Percentiles rank a stretch among this genome's conserved stretches.
These are phyloP conservation scores for Pseudomyrmex sp. DNA, from an alignment of 1,140 invertebrate species.

Conservation along the genomic window DNA sequence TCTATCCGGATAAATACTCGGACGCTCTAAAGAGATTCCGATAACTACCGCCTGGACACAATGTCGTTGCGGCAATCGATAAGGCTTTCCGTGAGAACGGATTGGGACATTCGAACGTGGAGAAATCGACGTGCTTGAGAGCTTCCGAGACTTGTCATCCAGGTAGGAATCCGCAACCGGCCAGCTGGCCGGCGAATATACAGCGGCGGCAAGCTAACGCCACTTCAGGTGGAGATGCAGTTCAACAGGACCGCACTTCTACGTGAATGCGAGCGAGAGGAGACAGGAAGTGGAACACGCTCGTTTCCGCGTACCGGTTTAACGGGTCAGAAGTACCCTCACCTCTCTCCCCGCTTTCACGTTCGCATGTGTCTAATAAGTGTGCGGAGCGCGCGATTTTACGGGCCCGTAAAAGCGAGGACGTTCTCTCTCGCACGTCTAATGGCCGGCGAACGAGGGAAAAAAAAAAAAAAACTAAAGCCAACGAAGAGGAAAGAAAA, in stretches of 20 bases:
- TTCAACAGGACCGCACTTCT: not conserved
- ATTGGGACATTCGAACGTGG: conserved; percentile 18
- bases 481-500: not conserved
- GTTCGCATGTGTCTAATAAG: conserved; percentile 57
- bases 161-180: conserved; percentile 41
- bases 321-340: conserved; percentile 48
- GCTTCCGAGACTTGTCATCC: not conserved
- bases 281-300: conserved; percentile 53
- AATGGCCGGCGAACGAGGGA: conserved; percentile 35
- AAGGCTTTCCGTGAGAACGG: not conserved
- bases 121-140: conserved; percentile 3
- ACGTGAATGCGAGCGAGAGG: conserved; percentile 21
- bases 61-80: not conserved
- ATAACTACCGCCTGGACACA: not conserved
- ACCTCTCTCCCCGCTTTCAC: conserved; percentile 9
- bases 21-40: not conserved
- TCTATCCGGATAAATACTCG: not conserved
- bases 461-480: not conserved
- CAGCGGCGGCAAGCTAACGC: not conserved
- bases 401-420: conserved; percentile 50
- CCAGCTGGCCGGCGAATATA: not conserved
- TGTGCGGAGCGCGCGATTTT: conserved; percentile 36
- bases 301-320: conserved; percentile 56
- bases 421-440: conserved; percentile 19
- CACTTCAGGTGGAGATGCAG: conserved; percentile 22